phyloP scores from a whole-genome alignment of 2,888 invertebrate species.

The Orgyia antiqua region DNA sequence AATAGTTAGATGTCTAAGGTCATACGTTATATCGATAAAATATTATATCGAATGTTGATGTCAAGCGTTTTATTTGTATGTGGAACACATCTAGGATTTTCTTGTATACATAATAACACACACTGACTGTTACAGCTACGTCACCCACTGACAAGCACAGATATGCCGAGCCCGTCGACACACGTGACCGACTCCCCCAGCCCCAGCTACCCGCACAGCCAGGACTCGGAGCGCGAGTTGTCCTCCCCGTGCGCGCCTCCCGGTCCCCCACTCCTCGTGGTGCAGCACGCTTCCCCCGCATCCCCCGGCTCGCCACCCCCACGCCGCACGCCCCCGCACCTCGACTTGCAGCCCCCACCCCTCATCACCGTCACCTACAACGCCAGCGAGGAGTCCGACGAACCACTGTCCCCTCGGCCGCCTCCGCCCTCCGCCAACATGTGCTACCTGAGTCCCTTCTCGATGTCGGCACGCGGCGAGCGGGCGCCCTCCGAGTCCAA shows the following conservation, averaged over 20 bases:
- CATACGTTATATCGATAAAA: too few species aligned
- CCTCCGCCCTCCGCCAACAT: constrained; percentile 77
- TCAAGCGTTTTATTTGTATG: too few species aligned
- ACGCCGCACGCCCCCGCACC: constrained; percentile 79
- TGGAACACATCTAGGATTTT: too few species aligned
- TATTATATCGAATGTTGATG: too few species aligned
- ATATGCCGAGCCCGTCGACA: constrained; percentile 67
- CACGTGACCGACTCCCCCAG: constrained; percentile 68
- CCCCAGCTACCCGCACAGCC: constrained; percentile 51
- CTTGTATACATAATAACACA: too few species aligned
- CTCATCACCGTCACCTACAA: constrained; percentile 86
- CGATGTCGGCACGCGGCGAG: constrained; percentile 84
- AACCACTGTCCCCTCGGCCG: constrained; percentile 81
- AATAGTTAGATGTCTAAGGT: too few species aligned
- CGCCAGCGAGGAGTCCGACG: constrained; percentile 88
- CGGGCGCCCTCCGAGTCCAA: constrained; percentile 90
- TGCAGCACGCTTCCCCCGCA: constrained; percentile 84
- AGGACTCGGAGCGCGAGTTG: constrained; percentile 64
- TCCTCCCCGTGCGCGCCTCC: constrained; percentile 66
- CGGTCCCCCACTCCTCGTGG: constrained; percentile 78
- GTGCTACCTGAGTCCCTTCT: constrained; percentile 88
- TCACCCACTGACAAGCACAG: constrained; percentile 64
- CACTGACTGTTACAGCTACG: constrained; percentile 78
- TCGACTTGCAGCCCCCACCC: constrained; percentile 83
- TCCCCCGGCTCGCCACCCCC: constrained; percentile 82